Evolutionary conservation across 2,888 invertebrate species (phyloP).

Genomic region (Nasonia oneida): DNA sequence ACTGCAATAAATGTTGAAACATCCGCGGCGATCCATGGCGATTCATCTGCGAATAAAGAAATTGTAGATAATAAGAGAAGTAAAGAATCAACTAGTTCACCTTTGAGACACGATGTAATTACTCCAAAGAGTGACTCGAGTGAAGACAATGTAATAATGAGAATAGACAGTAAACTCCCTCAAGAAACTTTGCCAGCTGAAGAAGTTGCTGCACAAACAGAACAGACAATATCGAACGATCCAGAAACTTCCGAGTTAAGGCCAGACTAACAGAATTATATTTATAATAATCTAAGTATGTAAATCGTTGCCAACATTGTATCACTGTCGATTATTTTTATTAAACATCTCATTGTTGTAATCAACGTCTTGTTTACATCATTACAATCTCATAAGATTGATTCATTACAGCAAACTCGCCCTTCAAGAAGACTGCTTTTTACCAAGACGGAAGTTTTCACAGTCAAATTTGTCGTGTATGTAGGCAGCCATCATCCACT

Average conservation of each 20-base stretch:
- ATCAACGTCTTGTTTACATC: neutral
- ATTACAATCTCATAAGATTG: neutral
- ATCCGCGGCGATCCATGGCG: neutral
- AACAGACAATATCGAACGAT: neutral
- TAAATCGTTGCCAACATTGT: neutral
- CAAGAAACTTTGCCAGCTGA: neutral
- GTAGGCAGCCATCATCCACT: neutral
- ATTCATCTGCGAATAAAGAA: neutral
- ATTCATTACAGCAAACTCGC: neutral
- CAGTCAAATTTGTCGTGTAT: constrained; percentile 41
- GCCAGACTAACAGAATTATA: constrained; percentile 37
- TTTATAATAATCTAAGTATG: neutral
- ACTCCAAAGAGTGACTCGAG: constrained; percentile 36
- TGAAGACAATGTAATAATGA: constrained; percentile 38
- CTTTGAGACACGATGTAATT: neutral
- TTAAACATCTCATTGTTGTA: constrained; percentile 10
- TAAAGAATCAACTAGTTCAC: neutral
- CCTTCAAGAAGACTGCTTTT: neutral
- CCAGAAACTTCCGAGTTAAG: constrained; percentile 24
- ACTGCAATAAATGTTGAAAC: neutral
- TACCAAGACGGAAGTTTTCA: constrained; percentile 3
- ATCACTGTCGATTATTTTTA: neutral
- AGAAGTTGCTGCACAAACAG: neutral
- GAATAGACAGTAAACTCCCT: neutral
- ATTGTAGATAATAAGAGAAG: neutral